Evolutionary conservation across 2,888 invertebrate species (phyloP).

Genomic region (Ctenicera cuprea): DNA sequence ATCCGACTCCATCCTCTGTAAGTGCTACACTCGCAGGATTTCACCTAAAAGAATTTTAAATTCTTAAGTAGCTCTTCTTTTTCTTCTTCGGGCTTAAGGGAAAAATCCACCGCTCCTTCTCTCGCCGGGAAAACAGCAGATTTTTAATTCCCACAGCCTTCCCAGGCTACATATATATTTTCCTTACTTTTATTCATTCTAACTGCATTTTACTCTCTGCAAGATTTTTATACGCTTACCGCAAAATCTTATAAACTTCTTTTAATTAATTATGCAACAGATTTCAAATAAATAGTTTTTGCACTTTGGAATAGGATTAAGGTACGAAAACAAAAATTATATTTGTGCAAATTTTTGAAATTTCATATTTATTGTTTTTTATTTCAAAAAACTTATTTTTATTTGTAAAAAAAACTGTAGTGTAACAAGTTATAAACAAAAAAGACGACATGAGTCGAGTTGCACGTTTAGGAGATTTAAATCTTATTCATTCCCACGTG

Average conservation of each 20-base stretch:
- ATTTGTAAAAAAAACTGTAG: no score
- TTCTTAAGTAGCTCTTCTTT: constrained; percentile 69
- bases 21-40: constrained; percentile 72
- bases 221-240: background rate
- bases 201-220: constrained; percentile 55
- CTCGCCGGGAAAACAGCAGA: constrained; percentile 71
- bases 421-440: no score
- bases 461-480: no score
- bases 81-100: constrained; percentile 47
- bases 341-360: no score
- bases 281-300: background rate
- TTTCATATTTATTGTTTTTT: no score
- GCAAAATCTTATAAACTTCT: background rate
- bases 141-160: constrained; percentile 74
- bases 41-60: constrained; percentile 73
- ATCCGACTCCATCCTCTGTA: constrained; percentile 70
- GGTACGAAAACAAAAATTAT: no score
- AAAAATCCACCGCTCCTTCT: constrained; percentile 56
- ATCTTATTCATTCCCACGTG: no score
- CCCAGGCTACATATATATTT: constrained; percentile 72
- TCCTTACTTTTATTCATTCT: constrained; percentile 67
- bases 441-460: no score
- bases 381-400: no score
- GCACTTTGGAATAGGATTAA: no score
- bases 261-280: background rate